These are phyloP conservation scores for Perca schrenkii DNA, from an alignment of 2,113 vertebrate species.

Conservation along the genomic window DNA sequence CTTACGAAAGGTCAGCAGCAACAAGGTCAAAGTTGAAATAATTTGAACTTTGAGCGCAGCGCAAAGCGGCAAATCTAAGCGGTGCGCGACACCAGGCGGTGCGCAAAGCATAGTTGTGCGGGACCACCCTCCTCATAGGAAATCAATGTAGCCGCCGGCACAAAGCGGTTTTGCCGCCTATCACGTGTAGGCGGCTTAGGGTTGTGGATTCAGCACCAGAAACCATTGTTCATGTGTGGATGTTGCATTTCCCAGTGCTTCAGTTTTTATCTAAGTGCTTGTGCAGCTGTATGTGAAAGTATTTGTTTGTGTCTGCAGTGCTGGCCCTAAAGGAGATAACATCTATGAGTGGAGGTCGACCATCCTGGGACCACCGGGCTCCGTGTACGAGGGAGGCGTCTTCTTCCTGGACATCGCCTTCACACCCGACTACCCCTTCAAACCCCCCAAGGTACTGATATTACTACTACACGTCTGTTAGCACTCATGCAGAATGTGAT, in stretches of 20 bases:
- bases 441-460: conserved; percentile 95
- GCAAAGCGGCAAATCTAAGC: no score
- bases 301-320: conserved; percentile 77
- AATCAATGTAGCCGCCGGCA: no score
- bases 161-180: no score
- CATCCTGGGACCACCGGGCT: conserved; percentile 95
- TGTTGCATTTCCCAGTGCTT: neutral
- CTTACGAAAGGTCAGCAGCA: no score
- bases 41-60: no score
- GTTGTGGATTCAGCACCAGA: neutral
- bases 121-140: no score
- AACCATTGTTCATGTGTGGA: neutral
- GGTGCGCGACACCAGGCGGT: no score
- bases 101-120: no score
- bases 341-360: conserved; percentile 98
- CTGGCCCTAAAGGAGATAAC: conserved; percentile 97
- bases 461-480: neutral
- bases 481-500: neutral
- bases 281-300: neutral
- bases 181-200: neutral
- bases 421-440: conserved; percentile 96
- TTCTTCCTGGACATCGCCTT: conserved; percentile 98
- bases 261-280: neutral
- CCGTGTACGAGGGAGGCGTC: conserved; percentile 95
- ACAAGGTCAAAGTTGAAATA: no score